Evolutionary conservation across 2,797 vertebrate genomes (phyloP), one percentile per base, ranked within the genome.

Genomic region (Eulemur mongoz): DNA sequence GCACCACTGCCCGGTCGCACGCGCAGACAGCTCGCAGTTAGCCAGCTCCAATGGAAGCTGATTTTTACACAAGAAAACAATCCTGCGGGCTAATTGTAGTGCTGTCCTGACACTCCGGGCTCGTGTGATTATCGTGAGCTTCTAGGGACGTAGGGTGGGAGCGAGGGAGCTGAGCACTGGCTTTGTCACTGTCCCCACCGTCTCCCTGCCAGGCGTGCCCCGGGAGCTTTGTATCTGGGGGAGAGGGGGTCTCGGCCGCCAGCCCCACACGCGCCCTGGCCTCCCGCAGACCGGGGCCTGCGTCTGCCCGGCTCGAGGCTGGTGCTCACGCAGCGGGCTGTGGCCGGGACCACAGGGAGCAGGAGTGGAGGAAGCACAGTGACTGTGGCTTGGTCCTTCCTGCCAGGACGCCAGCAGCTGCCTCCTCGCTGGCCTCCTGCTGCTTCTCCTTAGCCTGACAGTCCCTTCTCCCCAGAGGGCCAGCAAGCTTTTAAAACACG

Each of bases 61-160:
- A 94, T 95, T 96, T 93, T 94, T 94, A 91, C 73, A 76, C 79
- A 54, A 35, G 96, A 96, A 94, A 90, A 94, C 54, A 95, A 90
- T 85, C 70, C 80, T 45, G 59, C 52, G 5, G 72, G 96, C 96
- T 97, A 95, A 97, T 96, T 93, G 96, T 82, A 84, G 93, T 67
- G 82, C 85, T 67, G 20, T 40, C 89, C 95, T 80, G 79, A 48
- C 0, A 17, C 89, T 87, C 59, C 25, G 76, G 69, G 85, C 50
- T 65, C 1, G 1, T 40, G 79, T 78, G 83, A 92, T 73, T 73
- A 11, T 95, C 54, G 90, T 69, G 95, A 90, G 94, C 82, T 88
- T 89, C 91, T 73, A 40, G 95, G 88, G 76, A 93, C 92, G 92
- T 81, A 15, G 11, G 0, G 67, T 25, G 22, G 57, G 73, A 89